These are phyloP conservation scores for Gulo gulo DNA, from an alignment of 2,113 vertebrate species.

Conservation along the genomic window DNA sequence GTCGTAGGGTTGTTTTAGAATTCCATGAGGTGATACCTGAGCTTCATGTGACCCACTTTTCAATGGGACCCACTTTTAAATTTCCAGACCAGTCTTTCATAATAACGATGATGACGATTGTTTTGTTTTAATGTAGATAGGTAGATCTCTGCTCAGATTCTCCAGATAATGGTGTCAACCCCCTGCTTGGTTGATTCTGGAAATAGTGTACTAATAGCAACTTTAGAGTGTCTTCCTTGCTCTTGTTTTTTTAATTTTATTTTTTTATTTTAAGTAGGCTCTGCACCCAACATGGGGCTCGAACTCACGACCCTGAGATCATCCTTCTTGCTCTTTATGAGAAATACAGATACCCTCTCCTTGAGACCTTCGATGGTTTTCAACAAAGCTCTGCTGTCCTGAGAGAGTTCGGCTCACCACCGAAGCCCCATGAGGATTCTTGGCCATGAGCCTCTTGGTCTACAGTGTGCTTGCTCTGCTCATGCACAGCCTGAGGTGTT, in stretches of 20 bases:
- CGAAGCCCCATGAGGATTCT: neutral
- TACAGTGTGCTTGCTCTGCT: neutral
- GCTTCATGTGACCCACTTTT: neutral
- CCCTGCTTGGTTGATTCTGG: neutral
- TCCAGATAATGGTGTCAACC: neutral
- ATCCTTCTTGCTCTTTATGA: neutral
- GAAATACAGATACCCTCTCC: neutral
- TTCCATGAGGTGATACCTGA: neutral
- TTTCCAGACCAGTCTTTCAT: neutral
- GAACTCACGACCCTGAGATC: neutral
- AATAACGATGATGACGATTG: neutral
- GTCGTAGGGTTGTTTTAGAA: neutral
- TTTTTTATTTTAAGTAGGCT: neutral
- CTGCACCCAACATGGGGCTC: neutral
- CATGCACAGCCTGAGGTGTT: neutral
- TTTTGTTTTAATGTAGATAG: neutral
- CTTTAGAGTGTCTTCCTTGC: neutral
- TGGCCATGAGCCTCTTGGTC: neutral
- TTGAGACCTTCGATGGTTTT: neutral
- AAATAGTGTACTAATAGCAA: neutral
- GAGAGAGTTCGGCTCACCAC: neutral
- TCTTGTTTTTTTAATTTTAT: neutral
- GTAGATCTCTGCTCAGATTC: neutral
- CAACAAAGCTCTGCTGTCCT: neutral
- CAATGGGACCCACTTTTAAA: neutral